Evolutionary conservation across 2,888 invertebrate species (phyloP).

Genomic region (Drepanosiphum platanoidis): DNA sequence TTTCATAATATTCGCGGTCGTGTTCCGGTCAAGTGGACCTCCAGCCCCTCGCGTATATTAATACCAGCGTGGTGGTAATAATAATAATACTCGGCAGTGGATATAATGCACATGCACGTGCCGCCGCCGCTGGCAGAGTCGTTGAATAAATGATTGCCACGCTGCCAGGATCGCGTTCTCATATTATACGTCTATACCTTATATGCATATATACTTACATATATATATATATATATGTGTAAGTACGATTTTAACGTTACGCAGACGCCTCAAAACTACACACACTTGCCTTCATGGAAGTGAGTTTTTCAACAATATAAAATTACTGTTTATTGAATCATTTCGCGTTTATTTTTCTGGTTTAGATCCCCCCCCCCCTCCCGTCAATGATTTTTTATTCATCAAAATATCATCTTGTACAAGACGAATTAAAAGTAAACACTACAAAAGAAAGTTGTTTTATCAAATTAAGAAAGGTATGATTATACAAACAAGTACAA

Average conservation of each 20-base stretch:
- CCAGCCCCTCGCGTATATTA: not conserved
- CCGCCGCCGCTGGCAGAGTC: not conserved
- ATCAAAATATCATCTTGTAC: too few relatives aligned
- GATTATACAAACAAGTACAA: too few relatives aligned
- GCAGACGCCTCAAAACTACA: not conserved
- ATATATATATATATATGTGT: not conserved
- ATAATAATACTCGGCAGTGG: not conserved
- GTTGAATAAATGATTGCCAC: slow-evolving; percentile 1
- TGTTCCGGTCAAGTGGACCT: slow-evolving; percentile 47
- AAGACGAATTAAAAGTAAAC: too few relatives aligned
- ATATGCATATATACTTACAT: too few relatives aligned
- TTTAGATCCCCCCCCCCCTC: too few relatives aligned
- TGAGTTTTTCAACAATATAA: too few relatives aligned
- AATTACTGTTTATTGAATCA: too few relatives aligned
- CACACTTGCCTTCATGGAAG: too few relatives aligned
- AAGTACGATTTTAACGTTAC: not conserved
- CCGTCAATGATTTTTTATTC: too few relatives aligned
- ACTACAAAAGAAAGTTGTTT: too few relatives aligned
- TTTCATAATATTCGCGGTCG: not conserved
- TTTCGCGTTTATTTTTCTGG: too few relatives aligned
- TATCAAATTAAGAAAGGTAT: too few relatives aligned
- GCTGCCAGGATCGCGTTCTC: not conserved
- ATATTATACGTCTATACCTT: not conserved
- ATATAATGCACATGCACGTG: not conserved
- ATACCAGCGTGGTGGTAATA: not conserved